Base-by-base conservation (phyloP, 2,888 invertebrate genomes). In the Dasypogon diadema region DNA sequence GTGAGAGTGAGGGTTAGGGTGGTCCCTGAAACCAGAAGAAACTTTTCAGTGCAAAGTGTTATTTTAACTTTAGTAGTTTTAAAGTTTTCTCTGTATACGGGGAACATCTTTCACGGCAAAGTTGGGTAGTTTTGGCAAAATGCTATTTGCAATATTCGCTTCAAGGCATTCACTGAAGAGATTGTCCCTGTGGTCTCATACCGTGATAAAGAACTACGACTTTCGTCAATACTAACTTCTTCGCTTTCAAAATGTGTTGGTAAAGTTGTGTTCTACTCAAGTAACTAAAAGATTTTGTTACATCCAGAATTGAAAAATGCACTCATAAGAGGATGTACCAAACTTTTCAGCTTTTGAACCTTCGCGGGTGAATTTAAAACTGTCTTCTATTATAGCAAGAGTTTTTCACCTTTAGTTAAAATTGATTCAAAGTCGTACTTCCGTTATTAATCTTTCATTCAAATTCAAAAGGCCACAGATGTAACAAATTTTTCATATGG, bases 61-160 rank as follows among this genome's bases (percentile, higher is more conserved):
- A 58, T 58, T 58, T 58, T 58, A 58, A 58, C 58, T 58, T 58
- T 58, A 34, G 58, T 58, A 58, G 58, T 58, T 58, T 58, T 58
- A 58, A 58, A 58, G 30, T 58, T 58, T 34, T 42, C 14, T 3
- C 12, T 6, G 18, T 58, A 14, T 10, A 34, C 34, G 8, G 58
- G 10, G 26, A 58, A 34, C 58, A 34, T 34, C 34, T 58, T 58
- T 34, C 34, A 30, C 10, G 58, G 8, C 5, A 58, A 58, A 58
- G 58, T 58, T 58, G n/a, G 30, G 34, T 30, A 58, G 58, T 58
- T 58, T 16, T 58, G 16, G 58, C 24, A 24, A n/a, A 58, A 18
- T 58, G 16, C 34, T 58, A 58, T 58, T 58, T 58, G 58, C 58
- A 34, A 58, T 58, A 34, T 58, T 58, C 58, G 58, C 58, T 37